phyloP scores from a whole-genome alignment of 2,888 invertebrate genomes.

The Eristalis intricaria region DNA sequence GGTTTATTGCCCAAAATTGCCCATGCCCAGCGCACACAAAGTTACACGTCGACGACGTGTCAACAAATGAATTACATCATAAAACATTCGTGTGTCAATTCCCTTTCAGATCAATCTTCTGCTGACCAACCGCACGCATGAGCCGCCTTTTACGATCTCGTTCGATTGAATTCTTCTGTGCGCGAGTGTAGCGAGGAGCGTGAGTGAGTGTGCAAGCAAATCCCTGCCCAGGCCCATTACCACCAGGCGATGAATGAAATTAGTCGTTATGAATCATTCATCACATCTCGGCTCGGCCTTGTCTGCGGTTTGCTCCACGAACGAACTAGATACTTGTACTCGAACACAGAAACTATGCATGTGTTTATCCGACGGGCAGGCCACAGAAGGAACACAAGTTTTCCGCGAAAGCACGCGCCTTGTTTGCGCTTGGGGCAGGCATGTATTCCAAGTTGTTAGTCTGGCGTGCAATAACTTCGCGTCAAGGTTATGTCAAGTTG shows the following conservation, averaged over 20 bases:
- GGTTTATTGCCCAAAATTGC: too few relatives aligned
- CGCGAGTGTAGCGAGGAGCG: not conserved
- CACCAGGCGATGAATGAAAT: conserved; percentile 19
- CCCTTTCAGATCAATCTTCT: not conserved
- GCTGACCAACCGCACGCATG: not conserved
- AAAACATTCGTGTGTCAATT: not conserved
- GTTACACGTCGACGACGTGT: not conserved
- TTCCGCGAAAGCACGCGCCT: conserved; percentile 41
- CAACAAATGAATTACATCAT: not conserved
- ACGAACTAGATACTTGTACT: conserved; percentile 12
- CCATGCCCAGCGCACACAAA: not conserved
- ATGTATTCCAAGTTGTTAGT: not conserved
- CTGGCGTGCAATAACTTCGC: conserved; percentile 42
- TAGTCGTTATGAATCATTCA: conserved; percentile 31
- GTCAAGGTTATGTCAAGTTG: conserved; percentile 55
- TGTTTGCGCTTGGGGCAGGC: not conserved
- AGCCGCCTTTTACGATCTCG: not conserved
- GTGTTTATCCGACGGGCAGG: not conserved
- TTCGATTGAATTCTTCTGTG: conserved; percentile 3
- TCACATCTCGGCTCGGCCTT: conserved; percentile 22
- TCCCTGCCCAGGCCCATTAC: not conserved
- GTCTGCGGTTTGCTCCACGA: conserved; percentile 10
- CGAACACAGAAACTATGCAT: not conserved
- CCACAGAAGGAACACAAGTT: not conserved
- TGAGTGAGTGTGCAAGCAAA: not conserved